Percentiles rank a stretch among this genome's conserved stretches.
These are phyloP conservation scores for Porphyrio hochstetteri DNA, from an alignment of 2,113 vertebrate genomes.

Conservation along the genomic window DNA sequence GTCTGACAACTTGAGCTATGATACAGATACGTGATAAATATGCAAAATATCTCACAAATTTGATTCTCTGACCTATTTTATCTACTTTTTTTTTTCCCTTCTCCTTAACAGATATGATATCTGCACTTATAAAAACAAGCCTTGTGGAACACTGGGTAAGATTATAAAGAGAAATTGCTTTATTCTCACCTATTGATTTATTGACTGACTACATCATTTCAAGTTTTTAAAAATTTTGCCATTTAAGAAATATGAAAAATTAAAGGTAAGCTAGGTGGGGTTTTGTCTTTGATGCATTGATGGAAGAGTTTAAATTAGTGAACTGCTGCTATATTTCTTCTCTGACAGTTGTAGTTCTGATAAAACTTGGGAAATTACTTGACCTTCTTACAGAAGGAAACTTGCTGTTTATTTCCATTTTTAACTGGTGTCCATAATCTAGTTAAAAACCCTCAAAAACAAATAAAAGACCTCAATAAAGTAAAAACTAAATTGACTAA, in stretches of 20 bases:
- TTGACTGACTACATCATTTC: neutral
- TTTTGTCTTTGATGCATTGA: neutral
- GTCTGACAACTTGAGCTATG: conserved; percentile 69
- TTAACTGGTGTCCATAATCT: neutral
- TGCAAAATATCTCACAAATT: conserved; percentile 36
- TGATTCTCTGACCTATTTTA: conserved; percentile 62
- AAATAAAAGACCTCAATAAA: neutral
- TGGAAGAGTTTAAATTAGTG: conserved; percentile 7
- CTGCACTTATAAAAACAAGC: conserved; percentile 99
- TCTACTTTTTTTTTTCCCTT: conserved; percentile 35
- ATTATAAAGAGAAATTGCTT: conserved; percentile 52
- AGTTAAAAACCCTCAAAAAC: neutral
- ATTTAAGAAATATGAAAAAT: neutral
- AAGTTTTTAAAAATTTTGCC: neutral
- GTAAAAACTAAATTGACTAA: neutral
- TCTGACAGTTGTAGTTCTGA: neutral
- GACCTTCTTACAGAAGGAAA: neutral
- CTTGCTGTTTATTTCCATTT: conserved; percentile 8
- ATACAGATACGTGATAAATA: conserved; percentile 69
- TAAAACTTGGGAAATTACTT: conserved; percentile 38
- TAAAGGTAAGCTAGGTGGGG: neutral
- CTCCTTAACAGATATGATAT: conserved; percentile 91
- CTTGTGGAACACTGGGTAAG: conserved; percentile 98
- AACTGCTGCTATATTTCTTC: neutral
- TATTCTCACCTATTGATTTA: neutral